Evolutionary conservation across 2,888 invertebrate genomes (phyloP), one percentile per base, ranked within the genome.

Genomic region (Pogonocherus hispidulus): DNA sequence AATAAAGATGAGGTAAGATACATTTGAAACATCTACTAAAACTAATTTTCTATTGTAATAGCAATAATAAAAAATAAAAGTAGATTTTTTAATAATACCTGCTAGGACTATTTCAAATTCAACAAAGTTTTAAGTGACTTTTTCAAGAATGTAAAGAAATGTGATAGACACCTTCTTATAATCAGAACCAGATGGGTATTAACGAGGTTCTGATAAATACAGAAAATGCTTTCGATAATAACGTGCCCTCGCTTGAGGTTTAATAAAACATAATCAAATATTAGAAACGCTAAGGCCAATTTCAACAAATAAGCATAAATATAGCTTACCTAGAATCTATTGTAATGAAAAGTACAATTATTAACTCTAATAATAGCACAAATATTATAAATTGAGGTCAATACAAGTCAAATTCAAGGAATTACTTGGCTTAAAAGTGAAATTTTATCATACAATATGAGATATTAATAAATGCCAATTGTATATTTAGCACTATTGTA

Each of bases 401-500:
- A 14, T 32, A 32, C 5, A 11, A 9, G 22, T 52, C 0, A 52
- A 52, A 32, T 52, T 52, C 52, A 27, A 27, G 4, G 52, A 52
- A 52, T 1, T 11, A 16, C 2, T 14, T 23, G 8, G 11, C 20
- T 49, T 22, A 22, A 49, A 52, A 11, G 51, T 27, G 27, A 51
- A 51, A 11, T 51, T 47, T 2, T 22, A 32, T 32, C 32, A 8
- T 49, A 49, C 22, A 49, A 16, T 18, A 27, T 9, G 14, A 16
- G 2, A 23, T 52, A 52, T 16, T 27, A 52, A 27, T 16, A 41
- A 27, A 27, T 16, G n/a, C 16, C 22, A 52, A 52, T 23, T 27
- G 6, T 52, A 52, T 52, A 27, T 52, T 52, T 52, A 52, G 6
- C 5, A 16, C 14, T 8, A 52, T 52, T 27, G n/a, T 41, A 16